Conservation (phyloP, 2,113 vertebrate species). For the Xyrauchen texanus region DNA sequence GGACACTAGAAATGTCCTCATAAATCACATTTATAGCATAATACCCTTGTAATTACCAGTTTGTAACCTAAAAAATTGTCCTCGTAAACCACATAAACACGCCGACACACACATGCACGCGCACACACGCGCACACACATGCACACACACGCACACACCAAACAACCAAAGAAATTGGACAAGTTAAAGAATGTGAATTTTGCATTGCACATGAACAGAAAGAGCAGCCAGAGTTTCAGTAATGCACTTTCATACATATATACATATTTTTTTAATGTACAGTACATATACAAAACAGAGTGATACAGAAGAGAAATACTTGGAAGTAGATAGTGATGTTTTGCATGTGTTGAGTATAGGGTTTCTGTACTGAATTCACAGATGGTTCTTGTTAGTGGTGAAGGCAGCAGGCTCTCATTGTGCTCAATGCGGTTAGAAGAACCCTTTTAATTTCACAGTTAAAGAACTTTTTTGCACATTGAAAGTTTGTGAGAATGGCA, state of each 20-base stretch:
- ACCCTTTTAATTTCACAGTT: conserved; percentile 73
- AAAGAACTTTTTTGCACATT: conserved; percentile 57
- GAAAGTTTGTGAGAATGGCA: conserved; percentile 37
- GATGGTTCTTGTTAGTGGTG: conserved; percentile 68
- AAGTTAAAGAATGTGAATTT: no score
- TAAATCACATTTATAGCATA: no score
- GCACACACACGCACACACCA: no score
- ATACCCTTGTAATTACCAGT: no score
- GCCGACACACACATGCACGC: no score
- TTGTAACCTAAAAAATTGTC: no score
- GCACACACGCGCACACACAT: no score
- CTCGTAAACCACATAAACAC: no score
- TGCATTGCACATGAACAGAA: neutral
- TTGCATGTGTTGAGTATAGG: conserved; percentile 1
- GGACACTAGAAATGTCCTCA: no score
- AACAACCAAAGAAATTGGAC: no score
- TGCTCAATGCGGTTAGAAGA: conserved; percentile 62
- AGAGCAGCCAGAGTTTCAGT: neutral
- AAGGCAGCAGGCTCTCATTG: conserved; percentile 52
- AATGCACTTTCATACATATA: neutral
- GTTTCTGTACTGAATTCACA: conserved; percentile 56
- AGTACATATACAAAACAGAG: neutral
- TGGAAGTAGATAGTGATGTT: neutral
- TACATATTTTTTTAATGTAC: neutral
- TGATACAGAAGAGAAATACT: neutral